Base-by-base conservation (phyloP, 2,113 vertebrate genomes). In the Vidua macroura region DNA sequence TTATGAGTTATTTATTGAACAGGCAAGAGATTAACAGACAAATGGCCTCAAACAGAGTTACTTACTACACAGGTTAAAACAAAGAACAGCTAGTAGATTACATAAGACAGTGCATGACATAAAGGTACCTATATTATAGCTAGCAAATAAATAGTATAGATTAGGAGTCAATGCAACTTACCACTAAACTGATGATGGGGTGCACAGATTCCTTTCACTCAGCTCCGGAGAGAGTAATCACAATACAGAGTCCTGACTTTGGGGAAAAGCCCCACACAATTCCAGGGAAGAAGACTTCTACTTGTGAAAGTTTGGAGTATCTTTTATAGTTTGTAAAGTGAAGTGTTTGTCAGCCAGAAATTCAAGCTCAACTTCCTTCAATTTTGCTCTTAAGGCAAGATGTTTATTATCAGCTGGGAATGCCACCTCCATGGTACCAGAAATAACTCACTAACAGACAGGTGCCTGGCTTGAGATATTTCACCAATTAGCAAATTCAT, bases 191-290 rank as follows among this genome's bases (percentile, higher is more conserved):
- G n/a, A 39, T 39, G 33, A 63, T 73, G 14, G 25, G 11, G 6
- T n/a, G 23, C n/a, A 19, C 28, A 48, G 15, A 48, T 39, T 64
- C 9, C 4, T 64, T 64, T 28, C n/a, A 28, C 5, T 46, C n/a
- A 84, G 0, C 5, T 39, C 28, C 6, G 0, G 0, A 74, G 41
- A 23, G 6, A 33, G 9, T 33, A 74, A 64, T 24, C 10, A n/a
- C 23, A 39, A 15, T 21, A 10, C 0, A 0, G 5, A 4, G 1
- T 44, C 13, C 11, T 15, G 31, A 33, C 21, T 44, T 9, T 31
- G 17, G 13, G 15, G 37, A 11, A 62, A 62, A 62, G 13, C 10
- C 25, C 13, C 13, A 31, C 5, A 25, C 16, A 17, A 37, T 37
- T 72, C 39, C 16, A 46, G 33, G 27, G 22, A 58, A 53, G 67